Conservation (phyloP, 2,888 invertebrate species). For the Thecocarcelia acutangulata region DNA sequence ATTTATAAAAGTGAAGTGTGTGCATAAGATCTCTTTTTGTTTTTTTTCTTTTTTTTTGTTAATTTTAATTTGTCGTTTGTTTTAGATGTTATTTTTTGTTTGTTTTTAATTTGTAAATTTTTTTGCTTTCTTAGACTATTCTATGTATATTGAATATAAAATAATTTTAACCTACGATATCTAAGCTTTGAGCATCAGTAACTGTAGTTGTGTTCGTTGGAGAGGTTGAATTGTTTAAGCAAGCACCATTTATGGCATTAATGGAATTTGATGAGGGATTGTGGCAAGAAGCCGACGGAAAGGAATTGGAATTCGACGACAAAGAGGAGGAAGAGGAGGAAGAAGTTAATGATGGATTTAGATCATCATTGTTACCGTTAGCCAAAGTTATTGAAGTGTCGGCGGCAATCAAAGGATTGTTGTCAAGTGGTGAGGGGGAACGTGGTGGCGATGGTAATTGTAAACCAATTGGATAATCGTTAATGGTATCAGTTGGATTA, state of each 20-base stretch:
- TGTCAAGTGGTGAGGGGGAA: conserved; percentile 24
- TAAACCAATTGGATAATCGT: conserved; percentile 58
- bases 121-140: conserved; percentile 47
- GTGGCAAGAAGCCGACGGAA: conserved; percentile 13
- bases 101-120: conserved; percentile 46
- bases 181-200: conserved; percentile 82
- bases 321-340: conserved; percentile 42
- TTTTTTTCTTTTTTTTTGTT: conserved; percentile 45
- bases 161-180: conserved; percentile 80
- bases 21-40: conserved; percentile 64
- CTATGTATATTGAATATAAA: conserved; percentile 46
- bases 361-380: conserved; percentile 53
- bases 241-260: conserved; percentile 62
- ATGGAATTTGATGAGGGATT: conserved; percentile 23
- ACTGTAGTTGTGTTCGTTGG: conserved; percentile 71
- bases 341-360: conserved; percentile 45
- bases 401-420: background rate
- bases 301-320: conserved; percentile 24
- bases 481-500: conserved; percentile 63
- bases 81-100: conserved; percentile 36
- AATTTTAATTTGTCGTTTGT: conserved; percentile 31
- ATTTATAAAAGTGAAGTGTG: conserved; percentile 59
- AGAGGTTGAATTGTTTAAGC: conserved; percentile 63
- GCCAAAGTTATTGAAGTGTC: conserved; percentile 19
- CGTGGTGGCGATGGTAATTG: conserved; percentile 31